Evolutionary conservation across 2,113 vertebrate genomes (phyloP).

Genomic region (Mormyrus iriodes): DNA sequence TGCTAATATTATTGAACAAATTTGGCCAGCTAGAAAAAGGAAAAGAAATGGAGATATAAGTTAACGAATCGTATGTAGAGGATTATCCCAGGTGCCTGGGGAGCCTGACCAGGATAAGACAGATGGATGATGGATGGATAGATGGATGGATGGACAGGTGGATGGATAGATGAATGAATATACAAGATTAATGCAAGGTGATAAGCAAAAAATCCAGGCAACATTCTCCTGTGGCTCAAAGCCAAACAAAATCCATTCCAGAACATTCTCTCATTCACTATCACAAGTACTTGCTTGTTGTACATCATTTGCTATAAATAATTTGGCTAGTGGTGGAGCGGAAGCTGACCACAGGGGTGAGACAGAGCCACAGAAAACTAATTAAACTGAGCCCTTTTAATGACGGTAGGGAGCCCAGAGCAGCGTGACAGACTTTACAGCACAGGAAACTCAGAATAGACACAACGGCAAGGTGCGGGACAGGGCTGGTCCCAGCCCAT

Average conservation of each 20-base stretch:
- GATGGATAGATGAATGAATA: not conserved
- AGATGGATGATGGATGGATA: not conserved
- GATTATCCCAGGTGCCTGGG: not conserved
- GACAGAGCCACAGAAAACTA: not conserved
- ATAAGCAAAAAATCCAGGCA: not conserved
- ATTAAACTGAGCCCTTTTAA: not conserved
- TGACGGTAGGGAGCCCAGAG: not conserved
- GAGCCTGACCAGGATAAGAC: not conserved
- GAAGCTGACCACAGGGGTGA: not conserved
- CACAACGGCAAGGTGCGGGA: not conserved
- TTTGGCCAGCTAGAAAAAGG: not conserved
- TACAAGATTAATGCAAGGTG: not conserved
- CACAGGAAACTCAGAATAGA: not conserved
- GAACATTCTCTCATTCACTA: not conserved
- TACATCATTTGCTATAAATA: conserved; percentile 1
- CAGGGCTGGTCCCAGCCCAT: not conserved
- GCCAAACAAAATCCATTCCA: not conserved
- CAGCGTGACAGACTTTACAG: not conserved
- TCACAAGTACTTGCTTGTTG: not conserved
- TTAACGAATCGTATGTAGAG: not conserved
- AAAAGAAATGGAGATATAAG: not conserved
- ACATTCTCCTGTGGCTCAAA: not conserved
- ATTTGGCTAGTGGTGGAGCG: not conserved
- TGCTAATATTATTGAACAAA: not conserved
- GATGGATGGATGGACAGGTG: not conserved